Conservation (phyloP, 2,797 vertebrate genomes). For the Gobionotothen gibberifrons region DNA sequence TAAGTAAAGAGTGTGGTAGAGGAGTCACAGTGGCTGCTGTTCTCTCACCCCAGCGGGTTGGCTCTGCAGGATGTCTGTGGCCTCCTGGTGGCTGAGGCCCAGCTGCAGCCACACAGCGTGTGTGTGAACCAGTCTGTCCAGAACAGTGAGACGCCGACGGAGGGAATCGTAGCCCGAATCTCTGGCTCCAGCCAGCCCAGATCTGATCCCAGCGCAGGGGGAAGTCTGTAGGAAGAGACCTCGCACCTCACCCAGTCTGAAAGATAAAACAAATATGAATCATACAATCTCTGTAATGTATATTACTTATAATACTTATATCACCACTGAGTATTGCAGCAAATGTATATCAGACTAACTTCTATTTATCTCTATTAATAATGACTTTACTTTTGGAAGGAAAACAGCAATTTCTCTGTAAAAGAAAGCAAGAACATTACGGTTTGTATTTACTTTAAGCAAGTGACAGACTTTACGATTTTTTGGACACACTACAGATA, state of each 20-base stretch:
- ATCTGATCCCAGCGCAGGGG: slow-evolving; percentile 63
- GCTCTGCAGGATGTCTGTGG: slow-evolving; percentile 81
- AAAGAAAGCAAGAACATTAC: background rate
- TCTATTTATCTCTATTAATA: background rate
- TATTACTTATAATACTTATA: no score
- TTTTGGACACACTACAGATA: background rate
- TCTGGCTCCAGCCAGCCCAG: slow-evolving; percentile 77
- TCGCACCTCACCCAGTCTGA: slow-evolving; percentile 84
- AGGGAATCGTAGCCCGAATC: slow-evolving; percentile 95
- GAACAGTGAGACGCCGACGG: slow-evolving; percentile 88
- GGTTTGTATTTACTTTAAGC: background rate
- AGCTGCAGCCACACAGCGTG: slow-evolving; percentile 94
- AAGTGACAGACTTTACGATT: background rate
- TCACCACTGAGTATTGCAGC: background rate
- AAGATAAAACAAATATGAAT: slow-evolving; percentile 2
- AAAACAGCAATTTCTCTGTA: background rate
- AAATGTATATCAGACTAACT: background rate
- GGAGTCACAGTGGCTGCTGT: background rate
- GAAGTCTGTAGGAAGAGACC: slow-evolving; percentile 82
- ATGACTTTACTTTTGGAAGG: background rate
- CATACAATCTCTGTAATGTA: background rate
- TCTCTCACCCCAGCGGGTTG: slow-evolving; percentile 90
- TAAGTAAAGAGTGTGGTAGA: background rate
- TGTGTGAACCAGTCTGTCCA: slow-evolving; percentile 92
- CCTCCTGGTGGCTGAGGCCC: slow-evolving; percentile 86